Percentiles rank a stretch among this genome's conserved stretches.
Evolutionary conservation across 2,113 vertebrate genomes (phyloP).

Genomic region (Gnathonemus echidnorhynchus): DNA sequence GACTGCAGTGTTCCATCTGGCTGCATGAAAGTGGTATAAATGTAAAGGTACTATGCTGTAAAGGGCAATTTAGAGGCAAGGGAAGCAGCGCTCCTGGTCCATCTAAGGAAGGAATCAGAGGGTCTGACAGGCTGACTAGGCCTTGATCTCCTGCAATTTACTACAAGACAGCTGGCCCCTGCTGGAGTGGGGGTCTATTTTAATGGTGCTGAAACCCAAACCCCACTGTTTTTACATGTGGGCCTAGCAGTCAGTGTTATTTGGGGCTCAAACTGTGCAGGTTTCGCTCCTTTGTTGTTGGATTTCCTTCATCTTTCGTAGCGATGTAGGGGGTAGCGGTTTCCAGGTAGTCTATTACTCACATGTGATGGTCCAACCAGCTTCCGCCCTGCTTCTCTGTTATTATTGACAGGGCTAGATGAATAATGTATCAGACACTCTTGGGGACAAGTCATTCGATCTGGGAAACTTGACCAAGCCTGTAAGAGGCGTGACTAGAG

Average conservation of each 20-base stretch:
- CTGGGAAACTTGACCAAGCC: constrained; percentile 25
- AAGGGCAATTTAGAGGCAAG: background rate
- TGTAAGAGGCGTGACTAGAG: constrained; percentile 41
- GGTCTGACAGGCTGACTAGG: constrained; percentile 8
- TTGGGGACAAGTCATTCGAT: constrained; percentile 45
- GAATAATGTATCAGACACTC: constrained; percentile 52
- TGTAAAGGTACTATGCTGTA: background rate
- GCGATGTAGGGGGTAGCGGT: background rate
- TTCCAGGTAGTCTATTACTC: constrained; percentile 15
- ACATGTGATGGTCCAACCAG: constrained; percentile 28
- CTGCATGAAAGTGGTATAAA: background rate
- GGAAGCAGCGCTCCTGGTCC: background rate
- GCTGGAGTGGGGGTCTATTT: constrained; percentile 16
- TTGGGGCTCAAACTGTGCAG: background rate
- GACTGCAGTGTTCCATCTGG: background rate
- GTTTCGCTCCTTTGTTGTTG: background rate
- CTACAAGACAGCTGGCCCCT: constrained; percentile 13
- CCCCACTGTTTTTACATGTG: background rate
- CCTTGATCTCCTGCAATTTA: constrained; percentile 19
- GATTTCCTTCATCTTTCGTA: background rate
- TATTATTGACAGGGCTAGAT: constrained; percentile 49
- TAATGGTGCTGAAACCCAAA: constrained; percentile 21
- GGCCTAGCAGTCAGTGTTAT: background rate
- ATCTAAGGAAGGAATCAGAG: background rate
- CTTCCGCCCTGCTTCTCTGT: constrained; percentile 23